Percentiles rank a stretch among this genome's conserved stretches.
phyloP scores from a whole-genome alignment of 2,113 vertebrate species.

The Vulpes lagopus region DNA sequence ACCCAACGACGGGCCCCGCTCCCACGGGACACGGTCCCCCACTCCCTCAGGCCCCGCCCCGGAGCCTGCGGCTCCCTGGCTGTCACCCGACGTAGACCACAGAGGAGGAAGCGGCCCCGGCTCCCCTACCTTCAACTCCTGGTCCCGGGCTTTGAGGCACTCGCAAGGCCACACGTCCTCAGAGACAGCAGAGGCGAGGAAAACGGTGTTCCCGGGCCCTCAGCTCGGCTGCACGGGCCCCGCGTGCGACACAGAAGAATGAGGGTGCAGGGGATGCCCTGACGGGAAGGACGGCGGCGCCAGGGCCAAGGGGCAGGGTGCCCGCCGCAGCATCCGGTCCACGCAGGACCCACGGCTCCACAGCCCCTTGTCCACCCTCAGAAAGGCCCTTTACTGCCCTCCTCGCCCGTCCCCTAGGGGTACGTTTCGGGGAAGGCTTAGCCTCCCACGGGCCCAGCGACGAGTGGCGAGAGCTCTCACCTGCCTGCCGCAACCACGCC shows the following conservation, averaged over 20 bases:
- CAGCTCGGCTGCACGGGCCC: not conserved
- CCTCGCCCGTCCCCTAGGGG: not conserved
- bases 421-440: conserved; percentile 56
- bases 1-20: no score
- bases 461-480: conserved; percentile 36
- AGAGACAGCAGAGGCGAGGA: not conserved
- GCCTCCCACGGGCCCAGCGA: conserved; percentile 24
- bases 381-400: not conserved
- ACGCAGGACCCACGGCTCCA: not conserved
- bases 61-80: no score
- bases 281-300: no score
- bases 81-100: not conserved
- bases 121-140: not conserved
- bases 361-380: not conserved
- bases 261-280: not conserved
- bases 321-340: not conserved
- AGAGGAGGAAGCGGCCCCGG: not conserved
- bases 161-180: not conserved
- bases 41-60: no score
- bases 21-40: no score
- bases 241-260: not conserved
- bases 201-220: not conserved
- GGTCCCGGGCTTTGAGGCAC: not conserved
- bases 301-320: not conserved
- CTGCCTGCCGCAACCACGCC: conserved; percentile 59